Conservation (phyloP, 2,113 vertebrate genomes). For the Otus sunia region DNA sequence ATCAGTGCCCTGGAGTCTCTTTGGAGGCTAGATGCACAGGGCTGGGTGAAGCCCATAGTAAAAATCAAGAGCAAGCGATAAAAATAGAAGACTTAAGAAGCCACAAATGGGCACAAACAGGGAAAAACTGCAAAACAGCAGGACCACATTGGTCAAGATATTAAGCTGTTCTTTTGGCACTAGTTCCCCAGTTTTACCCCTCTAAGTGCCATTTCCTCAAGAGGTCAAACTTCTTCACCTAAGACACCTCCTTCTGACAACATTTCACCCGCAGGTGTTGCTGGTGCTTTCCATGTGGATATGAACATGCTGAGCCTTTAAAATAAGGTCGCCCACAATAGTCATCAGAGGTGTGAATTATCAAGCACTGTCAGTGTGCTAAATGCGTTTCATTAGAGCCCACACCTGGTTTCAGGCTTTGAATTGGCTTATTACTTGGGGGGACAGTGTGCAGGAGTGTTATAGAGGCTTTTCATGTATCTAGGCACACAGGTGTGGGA, state of each 20-base stretch:
- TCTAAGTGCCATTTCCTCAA: background rate
- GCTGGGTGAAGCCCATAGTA: background rate
- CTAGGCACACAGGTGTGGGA: fast-evolving
- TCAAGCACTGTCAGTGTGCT: background rate
- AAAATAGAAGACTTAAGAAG: background rate
- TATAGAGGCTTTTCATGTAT: background rate
- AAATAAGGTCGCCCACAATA: background rate
- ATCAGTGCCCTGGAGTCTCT: background rate
- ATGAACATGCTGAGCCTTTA: background rate
- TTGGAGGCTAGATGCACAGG: background rate
- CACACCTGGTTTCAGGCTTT: background rate
- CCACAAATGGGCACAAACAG: background rate
- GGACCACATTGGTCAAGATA: background rate
- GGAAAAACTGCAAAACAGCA: background rate
- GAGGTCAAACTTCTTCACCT: background rate
- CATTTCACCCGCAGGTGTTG: background rate
- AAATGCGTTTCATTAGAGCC: background rate
- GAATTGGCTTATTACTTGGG: background rate
- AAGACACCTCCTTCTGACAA: background rate
- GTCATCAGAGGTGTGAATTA: background rate
- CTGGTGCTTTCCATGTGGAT: background rate
- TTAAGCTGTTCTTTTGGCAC: background rate
- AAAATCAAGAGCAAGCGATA: background rate
- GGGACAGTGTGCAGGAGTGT: background rate
- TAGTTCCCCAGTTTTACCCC: background rate